A percentile compares a stretch with the other conserved stretches of the same genome.
phyloP scores from a whole-genome alignment of 92 coral and sea anemone species.

The Epizoanthus stellaris region DNA sequence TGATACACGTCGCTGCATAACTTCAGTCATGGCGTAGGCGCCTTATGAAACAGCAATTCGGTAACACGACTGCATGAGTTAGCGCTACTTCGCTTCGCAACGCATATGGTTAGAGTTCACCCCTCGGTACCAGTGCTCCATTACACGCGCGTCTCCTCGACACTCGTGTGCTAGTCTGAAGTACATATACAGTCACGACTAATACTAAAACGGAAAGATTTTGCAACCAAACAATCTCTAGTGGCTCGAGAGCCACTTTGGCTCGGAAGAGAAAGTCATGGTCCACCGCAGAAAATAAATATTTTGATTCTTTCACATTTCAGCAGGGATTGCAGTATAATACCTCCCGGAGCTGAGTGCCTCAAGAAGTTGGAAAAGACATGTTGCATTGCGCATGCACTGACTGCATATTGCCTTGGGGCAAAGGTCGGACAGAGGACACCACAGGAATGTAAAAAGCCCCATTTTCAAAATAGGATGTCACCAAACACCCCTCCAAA shows the following conservation, averaged over 20 bases:
- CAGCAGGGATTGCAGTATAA: constrained; percentile 14
- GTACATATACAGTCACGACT: neutral
- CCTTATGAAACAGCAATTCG: constrained; percentile 45
- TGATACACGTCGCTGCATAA: constrained; percentile 46
- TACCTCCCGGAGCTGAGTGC: neutral
- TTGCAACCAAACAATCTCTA: constrained; percentile 11
- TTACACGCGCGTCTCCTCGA: constrained; percentile 29
- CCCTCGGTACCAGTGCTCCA: constrained; percentile 47
- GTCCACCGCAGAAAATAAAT: constrained; percentile 28
- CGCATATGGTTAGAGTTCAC: constrained; percentile 25
- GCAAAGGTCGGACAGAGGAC: constrained; percentile 18
- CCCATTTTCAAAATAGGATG: constrained; percentile 26
- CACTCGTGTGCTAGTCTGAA: neutral
- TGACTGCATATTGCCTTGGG: neutral
- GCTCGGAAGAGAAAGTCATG: constrained; percentile 31
- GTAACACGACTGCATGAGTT: constrained; percentile 43
- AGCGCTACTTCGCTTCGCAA: constrained; percentile 28
- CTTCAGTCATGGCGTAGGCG: constrained; percentile 42
- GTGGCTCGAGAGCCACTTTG: constrained; percentile 17
- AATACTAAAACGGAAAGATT: neutral
- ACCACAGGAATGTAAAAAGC: constrained; percentile 28
- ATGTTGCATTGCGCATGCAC: constrained; percentile 5
- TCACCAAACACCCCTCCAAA: neutral
- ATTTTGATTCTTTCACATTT: constrained; percentile 28
- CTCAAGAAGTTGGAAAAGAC: neutral